Conservation (phyloP, 2,797 vertebrate genomes). For the Hybognathus amarus region DNA sequence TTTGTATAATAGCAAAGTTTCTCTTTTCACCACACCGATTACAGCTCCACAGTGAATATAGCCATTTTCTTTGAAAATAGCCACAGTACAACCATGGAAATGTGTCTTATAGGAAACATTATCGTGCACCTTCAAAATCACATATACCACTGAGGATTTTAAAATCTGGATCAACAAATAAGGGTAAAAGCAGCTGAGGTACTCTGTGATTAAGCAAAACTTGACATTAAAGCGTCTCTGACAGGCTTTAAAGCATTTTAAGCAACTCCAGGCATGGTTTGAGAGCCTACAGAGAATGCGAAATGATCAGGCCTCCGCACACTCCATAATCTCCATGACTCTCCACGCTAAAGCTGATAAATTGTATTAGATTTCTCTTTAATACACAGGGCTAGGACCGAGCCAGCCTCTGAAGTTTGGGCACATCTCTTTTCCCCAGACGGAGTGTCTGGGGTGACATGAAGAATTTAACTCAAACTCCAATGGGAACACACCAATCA, state of each 20-base stretch:
- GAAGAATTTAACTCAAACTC: slow-evolving; percentile 41
- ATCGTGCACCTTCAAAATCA: slow-evolving; percentile 2
- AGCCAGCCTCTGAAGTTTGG: slow-evolving; percentile 72
- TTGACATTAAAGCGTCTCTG: slow-evolving; percentile 61
- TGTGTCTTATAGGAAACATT: slow-evolving; percentile 11
- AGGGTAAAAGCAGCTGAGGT: slow-evolving; percentile 49
- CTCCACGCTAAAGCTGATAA: slow-evolving; percentile 74
- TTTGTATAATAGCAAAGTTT: neutral
- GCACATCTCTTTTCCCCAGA: slow-evolving; percentile 61
- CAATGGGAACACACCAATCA: slow-evolving; percentile 48
- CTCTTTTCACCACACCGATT: slow-evolving; percentile 3
- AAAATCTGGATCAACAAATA: slow-evolving; percentile 19
- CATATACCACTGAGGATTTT: neutral
- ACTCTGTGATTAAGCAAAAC: slow-evolving; percentile 59
- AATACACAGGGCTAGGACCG: slow-evolving; percentile 72
- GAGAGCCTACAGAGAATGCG: slow-evolving; percentile 63
- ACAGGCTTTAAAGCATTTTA: slow-evolving; percentile 65
- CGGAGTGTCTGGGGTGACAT: slow-evolving; percentile 62
- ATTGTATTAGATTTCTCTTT: slow-evolving; percentile 75
- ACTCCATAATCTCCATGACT: slow-evolving; percentile 76
- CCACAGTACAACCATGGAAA: neutral
- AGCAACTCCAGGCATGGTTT: slow-evolving; percentile 59
- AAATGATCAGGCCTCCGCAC: slow-evolving; percentile 73
- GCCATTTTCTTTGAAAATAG: neutral
- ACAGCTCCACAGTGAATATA: neutral